Evolutionary conservation across 2,113 vertebrate genomes (phyloP).

Genomic region (Phylloscopus trochiloides): DNA sequence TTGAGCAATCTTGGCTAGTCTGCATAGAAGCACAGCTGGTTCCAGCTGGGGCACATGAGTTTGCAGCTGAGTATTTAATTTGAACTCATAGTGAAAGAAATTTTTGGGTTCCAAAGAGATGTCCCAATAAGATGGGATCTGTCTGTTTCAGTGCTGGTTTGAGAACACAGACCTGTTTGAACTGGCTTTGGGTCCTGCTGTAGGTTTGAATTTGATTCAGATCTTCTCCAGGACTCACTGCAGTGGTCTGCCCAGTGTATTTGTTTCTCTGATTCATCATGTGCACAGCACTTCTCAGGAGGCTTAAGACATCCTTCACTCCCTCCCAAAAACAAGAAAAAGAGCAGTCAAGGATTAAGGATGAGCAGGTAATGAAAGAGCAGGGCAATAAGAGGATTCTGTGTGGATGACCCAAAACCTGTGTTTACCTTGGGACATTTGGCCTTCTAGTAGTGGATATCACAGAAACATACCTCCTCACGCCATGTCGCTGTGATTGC

Average conservation of each 20-base stretch:
- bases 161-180: neutral
- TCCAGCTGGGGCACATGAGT: neutral
- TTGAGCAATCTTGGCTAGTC: neutral
- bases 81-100: neutral
- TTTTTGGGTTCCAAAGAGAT: neutral
- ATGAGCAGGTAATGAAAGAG: neutral
- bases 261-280: neutral
- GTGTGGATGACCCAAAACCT: neutral
- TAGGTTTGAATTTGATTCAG: neutral
- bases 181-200: neutral
- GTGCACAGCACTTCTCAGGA: neutral
- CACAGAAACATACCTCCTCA: neutral
- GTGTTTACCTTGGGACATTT: neutral
- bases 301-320: neutral
- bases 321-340: neutral
- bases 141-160: neutral
- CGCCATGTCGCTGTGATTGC: neutral
- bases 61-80: neutral
- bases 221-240: neutral
- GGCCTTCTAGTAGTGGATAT: neutral
- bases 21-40: neutral
- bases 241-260: neutral
- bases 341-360: neutral
- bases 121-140: neutral
- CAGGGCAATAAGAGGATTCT: neutral